Conservation (phyloP, 2,888 invertebrate species). For the Lycia hirtaria region DNA sequence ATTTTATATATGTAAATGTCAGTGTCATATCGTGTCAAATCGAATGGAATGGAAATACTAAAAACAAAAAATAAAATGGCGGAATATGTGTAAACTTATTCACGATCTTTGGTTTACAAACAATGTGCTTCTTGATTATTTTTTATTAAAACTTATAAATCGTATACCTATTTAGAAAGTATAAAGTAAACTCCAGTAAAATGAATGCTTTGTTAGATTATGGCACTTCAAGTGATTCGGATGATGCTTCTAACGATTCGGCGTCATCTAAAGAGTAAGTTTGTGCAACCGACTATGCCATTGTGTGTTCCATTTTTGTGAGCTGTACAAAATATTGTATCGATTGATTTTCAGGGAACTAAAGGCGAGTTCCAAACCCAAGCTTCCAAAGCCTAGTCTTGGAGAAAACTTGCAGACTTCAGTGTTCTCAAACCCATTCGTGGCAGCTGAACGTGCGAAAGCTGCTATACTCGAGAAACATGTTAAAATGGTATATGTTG, state of each 20-base stretch:
- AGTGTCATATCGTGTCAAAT: background rate
- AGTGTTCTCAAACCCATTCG: conserved; percentile 95
- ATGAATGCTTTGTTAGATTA: conserved; percentile 90
- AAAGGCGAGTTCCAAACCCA: conserved; percentile 60
- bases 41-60: too few relatives aligned
- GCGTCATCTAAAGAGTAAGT: conserved; percentile 71
- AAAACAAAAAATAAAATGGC: background rate
- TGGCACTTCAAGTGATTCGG: conserved; percentile 82
- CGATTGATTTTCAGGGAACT: conserved; percentile 43
- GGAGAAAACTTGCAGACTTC: conserved; percentile 87
- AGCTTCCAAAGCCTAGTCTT: conserved; percentile 88
- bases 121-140: too few relatives aligned
- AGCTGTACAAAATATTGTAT: conserved; percentile 4
- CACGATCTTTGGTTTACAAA: too few relatives aligned
- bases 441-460: conserved; percentile 94
- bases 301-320: too few relatives aligned
- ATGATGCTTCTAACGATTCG: conserved; percentile 64
- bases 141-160: too few relatives aligned
- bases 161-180: too few relatives aligned
- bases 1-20: background rate
- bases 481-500: conserved; percentile 94
- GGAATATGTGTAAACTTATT: too few relatives aligned
- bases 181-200: too few relatives aligned
- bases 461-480: conserved; percentile 95
- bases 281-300: too few relatives aligned